These are phyloP conservation scores for Zophobas atratus DNA, from an alignment of 1,140 invertebrate species.

Conservation along the genomic window DNA sequence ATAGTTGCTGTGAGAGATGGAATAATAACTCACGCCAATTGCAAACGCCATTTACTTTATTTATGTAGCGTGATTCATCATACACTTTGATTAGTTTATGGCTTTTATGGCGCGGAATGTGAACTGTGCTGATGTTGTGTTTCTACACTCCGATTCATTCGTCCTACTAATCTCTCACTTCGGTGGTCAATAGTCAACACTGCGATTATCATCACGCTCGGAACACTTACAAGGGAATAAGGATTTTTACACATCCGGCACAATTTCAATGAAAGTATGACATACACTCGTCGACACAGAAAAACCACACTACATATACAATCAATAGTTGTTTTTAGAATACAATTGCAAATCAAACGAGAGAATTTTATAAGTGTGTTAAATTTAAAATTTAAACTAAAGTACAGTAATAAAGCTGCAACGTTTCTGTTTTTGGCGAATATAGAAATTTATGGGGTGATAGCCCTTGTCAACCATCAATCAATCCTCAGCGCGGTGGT, in stretches of 20 bases:
- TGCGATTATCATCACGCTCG: background rate
- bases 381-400: no score
- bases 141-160: constrained; percentile 58
- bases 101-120: constrained; percentile 70
- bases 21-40: constrained; percentile 70
- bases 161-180: constrained; percentile 39
- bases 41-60: constrained; percentile 70
- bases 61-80: constrained; percentile 70
- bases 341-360: no score
- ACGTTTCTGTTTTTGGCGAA: constrained; percentile 9
- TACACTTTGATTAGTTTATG: constrained; percentile 70
- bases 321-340: no score
- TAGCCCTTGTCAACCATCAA: constrained; percentile 48
- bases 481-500: constrained; percentile 18
- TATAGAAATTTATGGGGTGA: constrained; percentile 46
- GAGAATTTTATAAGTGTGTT: no score
- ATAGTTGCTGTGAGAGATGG: constrained; percentile 68
- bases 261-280: no score
- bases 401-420: no score
- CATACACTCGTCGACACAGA: no score
- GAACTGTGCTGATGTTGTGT: constrained; percentile 65
- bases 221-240: background rate
- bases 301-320: no score
- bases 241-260: background rate
- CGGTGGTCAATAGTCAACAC: constrained; percentile 22